Base-by-base conservation (phyloP, 2,113 vertebrate genomes). In the Eptesicus fuscus region DNA sequence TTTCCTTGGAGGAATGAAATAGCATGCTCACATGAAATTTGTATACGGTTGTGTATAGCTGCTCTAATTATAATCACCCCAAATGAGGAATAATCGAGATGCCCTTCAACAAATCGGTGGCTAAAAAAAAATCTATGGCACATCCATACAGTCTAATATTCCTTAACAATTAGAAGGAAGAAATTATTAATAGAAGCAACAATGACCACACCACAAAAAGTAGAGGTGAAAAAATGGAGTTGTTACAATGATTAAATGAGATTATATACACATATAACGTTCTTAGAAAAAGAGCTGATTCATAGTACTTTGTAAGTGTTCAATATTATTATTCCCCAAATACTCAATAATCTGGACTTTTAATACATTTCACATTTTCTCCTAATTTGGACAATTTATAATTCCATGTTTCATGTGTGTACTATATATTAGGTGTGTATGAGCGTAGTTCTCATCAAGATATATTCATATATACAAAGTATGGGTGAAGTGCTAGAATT, bases 1-100 rank as follows among this genome's bases (percentile, higher is more conserved):
- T 86, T 90, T 51, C 9, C 47, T 9, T 23, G 28, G 37, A 67
- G 51, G 90, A 71, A 11, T 85, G 18, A 77, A 76, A 92, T 65
- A 51, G 1, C 56, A n/a, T 3, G 6, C 32, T 88, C 16, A 73
- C 32, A 85, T 2, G 10, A 51, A 63, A 35, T 6, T 5, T n/a
- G 4, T 28, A 14, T 16, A 9, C 4, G 35, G 61, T 20, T 90
- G 5, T 35, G 17, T 35, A 17, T 16, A 61, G 67, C 10, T 67
- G 3, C 69, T 90, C 42, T 71, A 30, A 32, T 44, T 14, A 65
- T 71, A 37, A 59, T 47, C 3, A n/a, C 11, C 8, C 35, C 73
- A 88, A 71, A 77, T 2, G 47, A 32, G 51, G 74, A 79, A 40
- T 1, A 30, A 44, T 17, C 12, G 56, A 22, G 7, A 42, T 30